Conservation (phyloP, 2,797 vertebrate genomes). For the Melanotaenia parkinsoni region DNA sequence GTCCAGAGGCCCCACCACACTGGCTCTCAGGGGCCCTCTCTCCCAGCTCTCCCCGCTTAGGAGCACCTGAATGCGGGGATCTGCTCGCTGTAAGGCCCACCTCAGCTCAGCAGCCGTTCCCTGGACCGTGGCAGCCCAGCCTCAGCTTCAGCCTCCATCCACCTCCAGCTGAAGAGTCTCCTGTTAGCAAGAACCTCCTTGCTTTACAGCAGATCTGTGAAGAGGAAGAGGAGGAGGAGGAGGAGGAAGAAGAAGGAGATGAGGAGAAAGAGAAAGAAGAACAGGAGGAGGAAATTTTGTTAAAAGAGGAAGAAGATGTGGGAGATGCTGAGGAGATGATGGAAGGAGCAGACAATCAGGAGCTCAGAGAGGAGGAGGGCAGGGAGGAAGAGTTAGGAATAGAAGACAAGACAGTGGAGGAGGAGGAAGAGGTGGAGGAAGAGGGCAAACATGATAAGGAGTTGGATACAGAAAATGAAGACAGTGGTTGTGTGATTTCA, state of each 20-base stretch:
- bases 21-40: slow-evolving; percentile 70
- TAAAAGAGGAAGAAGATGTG: slow-evolving; percentile 34
- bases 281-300: slow-evolving; percentile 29
- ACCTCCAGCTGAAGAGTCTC: slow-evolving; percentile 75
- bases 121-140: slow-evolving; percentile 65
- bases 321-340: slow-evolving; percentile 21
- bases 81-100: slow-evolving; percentile 70
- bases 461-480: slow-evolving; percentile 21
- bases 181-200: slow-evolving; percentile 78
- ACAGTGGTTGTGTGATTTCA: slow-evolving; percentile 57
- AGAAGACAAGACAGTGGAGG: slow-evolving; percentile 24
- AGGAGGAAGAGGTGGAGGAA: slow-evolving; percentile 19
- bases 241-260: slow-evolving; percentile 64
- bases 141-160: slow-evolving; percentile 76
- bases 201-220: slow-evolving; percentile 88
- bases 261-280: slow-evolving; percentile 59
- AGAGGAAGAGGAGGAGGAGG: slow-evolving; percentile 82
- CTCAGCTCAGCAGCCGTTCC: slow-evolving; percentile 57
- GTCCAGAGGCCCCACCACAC: slow-evolving; percentile 82
- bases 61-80: slow-evolving; percentile 78
- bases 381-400: slow-evolving; percentile 20
- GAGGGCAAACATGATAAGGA: slow-evolving; percentile 23
- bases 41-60: slow-evolving; percentile 61
- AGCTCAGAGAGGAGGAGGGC: slow-evolving; percentile 19
- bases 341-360: slow-evolving; percentile 17